Conservation (phyloP, 2,888 invertebrate genomes). For the Myopa testacea region DNA sequence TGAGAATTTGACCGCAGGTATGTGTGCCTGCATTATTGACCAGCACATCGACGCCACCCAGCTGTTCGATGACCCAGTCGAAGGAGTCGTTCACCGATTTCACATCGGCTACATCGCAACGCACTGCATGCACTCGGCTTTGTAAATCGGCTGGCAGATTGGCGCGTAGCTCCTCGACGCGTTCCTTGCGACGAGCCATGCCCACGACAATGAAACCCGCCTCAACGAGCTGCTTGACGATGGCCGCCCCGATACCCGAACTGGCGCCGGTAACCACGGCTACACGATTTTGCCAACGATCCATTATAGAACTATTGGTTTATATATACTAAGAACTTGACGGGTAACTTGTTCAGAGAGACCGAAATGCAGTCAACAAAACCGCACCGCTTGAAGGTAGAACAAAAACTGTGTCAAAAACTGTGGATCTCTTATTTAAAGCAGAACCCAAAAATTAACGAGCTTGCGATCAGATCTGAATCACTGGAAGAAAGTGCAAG, state of each 20-base stretch:
- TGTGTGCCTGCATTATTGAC: constrained; percentile 73
- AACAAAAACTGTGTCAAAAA: not conserved
- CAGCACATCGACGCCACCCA: constrained; percentile 72
- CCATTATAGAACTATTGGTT: constrained; percentile 60
- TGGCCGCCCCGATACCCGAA: constrained; percentile 71
- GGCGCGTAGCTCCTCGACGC: constrained; percentile 55
- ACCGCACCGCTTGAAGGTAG: not conserved
- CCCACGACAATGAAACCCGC: constrained; percentile 71
- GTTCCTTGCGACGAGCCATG: constrained; percentile 69
- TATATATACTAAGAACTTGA: no score
- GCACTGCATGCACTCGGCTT: constrained; percentile 57
- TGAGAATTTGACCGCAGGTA: constrained; percentile 52
- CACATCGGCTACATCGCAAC: constrained; percentile 71
- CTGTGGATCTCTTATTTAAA: not conserved
- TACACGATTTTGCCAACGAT: constrained; percentile 72
- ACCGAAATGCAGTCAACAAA: not conserved
- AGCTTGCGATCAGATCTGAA: not conserved
- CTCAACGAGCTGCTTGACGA: constrained; percentile 66
- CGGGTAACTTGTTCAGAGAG: not conserved
- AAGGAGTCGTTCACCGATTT: constrained; percentile 71
- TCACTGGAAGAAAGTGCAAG: not conserved
- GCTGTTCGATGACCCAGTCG: constrained; percentile 67
- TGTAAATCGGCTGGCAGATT: constrained; percentile 53
- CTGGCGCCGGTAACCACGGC: constrained; percentile 75
- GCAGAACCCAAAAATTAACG: not conserved